Evolutionary conservation across 2,113 vertebrate species (phyloP), one percentile per base, ranked within the genome.

Genomic region (Onychorhynchus coronatus): DNA sequence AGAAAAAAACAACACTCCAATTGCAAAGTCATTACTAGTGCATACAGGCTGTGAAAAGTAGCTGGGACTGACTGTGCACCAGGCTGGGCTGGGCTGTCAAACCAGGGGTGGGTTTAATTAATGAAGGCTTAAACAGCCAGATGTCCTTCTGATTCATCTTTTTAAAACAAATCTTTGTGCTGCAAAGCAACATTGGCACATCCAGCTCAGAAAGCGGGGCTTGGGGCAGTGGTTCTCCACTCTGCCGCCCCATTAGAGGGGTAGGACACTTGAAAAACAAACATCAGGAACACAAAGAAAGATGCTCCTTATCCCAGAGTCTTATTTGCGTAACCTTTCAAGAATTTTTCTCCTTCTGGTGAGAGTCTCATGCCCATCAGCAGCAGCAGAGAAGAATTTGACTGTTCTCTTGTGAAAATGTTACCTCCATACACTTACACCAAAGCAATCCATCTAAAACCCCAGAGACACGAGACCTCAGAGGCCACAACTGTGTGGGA

Each of bases 381-480:
- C 68, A 82, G 68, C 49, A 85, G 55, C 76, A 82, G 65, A 30
- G n/a, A 85, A 71, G 39, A 91, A 87, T 61, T 71, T 71, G 27
- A 74, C 61, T 46, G 39, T 95, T 96, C 96, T 97, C 96, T 97
- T 97, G 94, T 97, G 97, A 97, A 94, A 95, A 91, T 72, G 93
- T 96, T 96, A 88, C 95, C 81, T 76, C 89, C 70, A 87, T 41
- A 89, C 56, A 53, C 78, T 91, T 41, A 83, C 12, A 68, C 65
- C 68, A 88, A 58, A 89, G 73, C n/a, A 83, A 80, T 47, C 68
- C n/a, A 71, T 31, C 86, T 75, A 78, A 88, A 78, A 20, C 16
- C 50, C 79, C 42, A 1, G 4, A 88, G 59, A 91, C 66, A 80
- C 47, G 62, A 87, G 91, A 74, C 46, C 83, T 89, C 83, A 73